Conservation (phyloP, 2,797 vertebrate species). For the Oreortyx pictus region DNA sequence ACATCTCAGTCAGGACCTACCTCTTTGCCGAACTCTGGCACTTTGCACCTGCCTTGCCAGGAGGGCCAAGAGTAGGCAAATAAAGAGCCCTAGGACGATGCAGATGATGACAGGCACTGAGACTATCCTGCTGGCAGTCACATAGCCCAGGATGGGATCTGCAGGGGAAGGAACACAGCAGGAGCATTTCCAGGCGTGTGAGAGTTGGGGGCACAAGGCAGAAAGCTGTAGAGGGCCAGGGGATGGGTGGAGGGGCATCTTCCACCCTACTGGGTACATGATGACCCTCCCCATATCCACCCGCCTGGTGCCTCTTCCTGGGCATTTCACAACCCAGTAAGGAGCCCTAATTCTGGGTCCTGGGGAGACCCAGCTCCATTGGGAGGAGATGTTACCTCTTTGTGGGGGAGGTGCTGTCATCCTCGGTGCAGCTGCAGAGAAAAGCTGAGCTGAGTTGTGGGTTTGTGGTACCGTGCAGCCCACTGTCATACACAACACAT, state of each 20-base stretch:
- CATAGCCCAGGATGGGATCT: too few species aligned
- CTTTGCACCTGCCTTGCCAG: neutral
- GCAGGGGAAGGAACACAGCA: too few species aligned
- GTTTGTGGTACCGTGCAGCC: too few species aligned
- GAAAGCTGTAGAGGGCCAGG: too few species aligned
- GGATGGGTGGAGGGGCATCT: too few species aligned
- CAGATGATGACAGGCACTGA: neutral
- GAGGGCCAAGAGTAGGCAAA: neutral
- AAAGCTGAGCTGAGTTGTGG: neutral
- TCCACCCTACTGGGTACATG: too few species aligned
- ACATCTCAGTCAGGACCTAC: neutral
- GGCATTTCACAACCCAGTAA: neutral
- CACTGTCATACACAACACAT: too few species aligned
- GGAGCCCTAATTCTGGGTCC: neutral
- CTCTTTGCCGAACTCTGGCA: neutral
- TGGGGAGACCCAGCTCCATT: accelerated
- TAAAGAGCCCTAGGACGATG: neutral
- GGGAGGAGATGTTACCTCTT: neutral
- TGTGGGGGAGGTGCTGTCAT: neutral
- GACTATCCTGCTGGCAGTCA: too few species aligned
- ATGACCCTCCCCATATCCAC: neutral
- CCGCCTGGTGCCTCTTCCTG: neutral
- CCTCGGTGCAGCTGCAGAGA: neutral
- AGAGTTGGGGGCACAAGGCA: too few species aligned
- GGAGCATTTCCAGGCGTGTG: too few species aligned